Percentiles rank a stretch among this genome's conserved stretches.
Evolutionary conservation across 2,113 vertebrate genomes (phyloP).

Genomic region (Phyllopteryx taeniolatus): DNA sequence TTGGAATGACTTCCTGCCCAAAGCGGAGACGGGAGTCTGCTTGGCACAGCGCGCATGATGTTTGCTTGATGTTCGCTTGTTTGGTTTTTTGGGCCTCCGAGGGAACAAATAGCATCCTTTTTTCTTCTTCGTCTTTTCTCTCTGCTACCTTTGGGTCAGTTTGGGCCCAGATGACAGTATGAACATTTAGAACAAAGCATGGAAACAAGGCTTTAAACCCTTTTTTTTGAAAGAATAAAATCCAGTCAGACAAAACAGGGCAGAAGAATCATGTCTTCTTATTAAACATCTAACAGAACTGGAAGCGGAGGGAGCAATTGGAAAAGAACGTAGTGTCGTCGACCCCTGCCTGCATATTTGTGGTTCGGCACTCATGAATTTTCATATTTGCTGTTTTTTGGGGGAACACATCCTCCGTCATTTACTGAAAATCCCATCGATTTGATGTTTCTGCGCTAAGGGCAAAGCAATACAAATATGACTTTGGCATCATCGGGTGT

Average conservation of each 20-base stretch:
- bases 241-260: neutral
- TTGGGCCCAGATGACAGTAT: neutral
- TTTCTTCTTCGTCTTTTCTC: constrained; percentile 7
- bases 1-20: constrained; percentile 68
- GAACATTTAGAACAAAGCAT: neutral
- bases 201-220: neutral
- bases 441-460: too few relatives aligned
- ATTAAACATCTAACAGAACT: too few relatives aligned
- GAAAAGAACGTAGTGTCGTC: too few relatives aligned
- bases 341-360: too few relatives aligned
- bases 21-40: constrained; percentile 49
- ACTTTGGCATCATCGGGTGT: too few relatives aligned
- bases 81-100: constrained; percentile 8
- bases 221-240: neutral
- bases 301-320: too few relatives aligned
- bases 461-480: too few relatives aligned
- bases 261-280: neutral
- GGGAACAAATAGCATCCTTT: constrained; percentile 14
- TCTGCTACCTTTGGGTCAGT: neutral
- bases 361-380: too few relatives aligned
- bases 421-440: too few relatives aligned
- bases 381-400: too few relatives aligned
- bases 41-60: constrained; percentile 12
- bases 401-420: too few relatives aligned
- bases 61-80: constrained; percentile 24